Percentiles rank a stretch among this genome's conserved stretches.
These are phyloP conservation scores for Saccostrea echinata DNA, from an alignment of 1,140 invertebrate genomes.

Conservation along the genomic window DNA sequence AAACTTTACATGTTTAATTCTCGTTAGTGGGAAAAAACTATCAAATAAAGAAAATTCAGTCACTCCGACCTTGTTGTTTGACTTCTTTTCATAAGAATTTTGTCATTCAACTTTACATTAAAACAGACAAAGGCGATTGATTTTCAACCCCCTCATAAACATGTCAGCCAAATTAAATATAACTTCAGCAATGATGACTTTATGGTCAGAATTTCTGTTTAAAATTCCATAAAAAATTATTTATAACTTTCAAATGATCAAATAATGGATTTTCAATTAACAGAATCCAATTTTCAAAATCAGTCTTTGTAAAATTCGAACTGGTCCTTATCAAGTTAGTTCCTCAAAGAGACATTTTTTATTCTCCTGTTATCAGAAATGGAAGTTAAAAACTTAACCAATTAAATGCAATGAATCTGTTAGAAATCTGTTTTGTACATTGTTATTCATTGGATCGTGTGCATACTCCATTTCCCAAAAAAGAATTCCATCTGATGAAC, in stretches of 20 bases:
- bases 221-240: slow-evolving; percentile 6
- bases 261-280: slow-evolving; percentile 1
- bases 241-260: slow-evolving; percentile 17
- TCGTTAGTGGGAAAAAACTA: slow-evolving; percentile 4
- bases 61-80: neutral
- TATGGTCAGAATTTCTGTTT: slow-evolving; percentile 21
- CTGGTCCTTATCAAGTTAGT: neutral
- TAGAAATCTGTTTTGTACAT: neutral
- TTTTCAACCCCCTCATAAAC: slow-evolving; percentile 1
- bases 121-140: neutral
- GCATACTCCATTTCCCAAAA: neutral
- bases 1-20: neutral
- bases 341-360: slow-evolving; percentile 2
- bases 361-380: neutral
- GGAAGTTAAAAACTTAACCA: neutral
- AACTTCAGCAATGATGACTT: neutral
- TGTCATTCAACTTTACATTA: slow-evolving; percentile 13
- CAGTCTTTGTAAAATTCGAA: neutral
- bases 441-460: neutral
- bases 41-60: neutral
- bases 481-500: neutral
- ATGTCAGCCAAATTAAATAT: slow-evolving; percentile 25
- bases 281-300: slow-evolving; percentile 4
- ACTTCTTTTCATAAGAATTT: slow-evolving; percentile 22
- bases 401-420: neutral